A percentile compares a stretch with the other conserved stretches of the same genome.
Evolutionary conservation across 2,797 vertebrate species (phyloP).

Genomic region (Avahi laniger): DNA sequence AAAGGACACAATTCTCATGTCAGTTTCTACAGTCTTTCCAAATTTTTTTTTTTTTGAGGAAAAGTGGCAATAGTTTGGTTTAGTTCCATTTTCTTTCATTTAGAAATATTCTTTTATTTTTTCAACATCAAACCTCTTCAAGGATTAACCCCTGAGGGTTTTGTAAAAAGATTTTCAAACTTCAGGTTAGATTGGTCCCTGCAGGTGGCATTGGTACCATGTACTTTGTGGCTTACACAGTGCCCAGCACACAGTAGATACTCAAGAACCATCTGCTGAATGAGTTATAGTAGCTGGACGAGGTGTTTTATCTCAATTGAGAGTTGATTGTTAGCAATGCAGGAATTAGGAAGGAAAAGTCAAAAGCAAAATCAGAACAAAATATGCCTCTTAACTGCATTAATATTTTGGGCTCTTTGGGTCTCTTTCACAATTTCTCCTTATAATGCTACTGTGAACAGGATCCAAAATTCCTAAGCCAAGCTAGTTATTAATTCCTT

Average conservation of each 20-base stretch:
- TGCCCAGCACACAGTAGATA: not conserved
- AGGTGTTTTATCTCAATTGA: not conserved
- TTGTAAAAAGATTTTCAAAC: not conserved
- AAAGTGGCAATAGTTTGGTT: not conserved
- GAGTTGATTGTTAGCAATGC: not conserved
- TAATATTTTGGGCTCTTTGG: not conserved
- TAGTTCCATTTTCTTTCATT: not conserved
- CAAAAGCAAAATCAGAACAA: slow-evolving; percentile 35
- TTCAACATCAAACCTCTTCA: not conserved
- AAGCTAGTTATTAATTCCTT: slow-evolving; percentile 35
- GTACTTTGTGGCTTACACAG: not conserved
- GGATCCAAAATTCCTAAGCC: slow-evolving; percentile 17
- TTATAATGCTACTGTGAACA: not conserved
- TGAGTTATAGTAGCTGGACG: not conserved
- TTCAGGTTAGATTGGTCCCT: not conserved
- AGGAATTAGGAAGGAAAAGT: not conserved
- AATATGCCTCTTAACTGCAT: not conserved
- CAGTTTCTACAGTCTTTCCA: not conserved
- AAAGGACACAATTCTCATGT: slow-evolving; percentile 30
- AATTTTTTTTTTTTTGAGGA: not conserved
- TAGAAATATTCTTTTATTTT: not conserved
- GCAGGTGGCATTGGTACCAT: not conserved
- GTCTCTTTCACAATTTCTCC: not conserved
- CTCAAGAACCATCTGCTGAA: not conserved
- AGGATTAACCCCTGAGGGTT: not conserved